These are phyloP conservation scores for Oxytorus armatus DNA, from an alignment of 2,888 invertebrate genomes.

Conservation along the genomic window DNA sequence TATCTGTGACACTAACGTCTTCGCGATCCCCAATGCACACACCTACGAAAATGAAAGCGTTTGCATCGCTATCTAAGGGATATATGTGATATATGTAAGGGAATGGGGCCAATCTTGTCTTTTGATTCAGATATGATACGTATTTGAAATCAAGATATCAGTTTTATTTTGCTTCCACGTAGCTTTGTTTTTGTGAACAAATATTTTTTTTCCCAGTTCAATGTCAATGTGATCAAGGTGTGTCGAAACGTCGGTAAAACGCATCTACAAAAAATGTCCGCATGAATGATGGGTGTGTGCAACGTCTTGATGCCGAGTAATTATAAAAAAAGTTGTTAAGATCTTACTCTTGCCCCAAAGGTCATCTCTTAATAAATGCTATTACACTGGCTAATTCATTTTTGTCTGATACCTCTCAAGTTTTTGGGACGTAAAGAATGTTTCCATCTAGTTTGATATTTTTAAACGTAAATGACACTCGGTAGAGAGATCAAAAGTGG, in stretches of 20 bases:
- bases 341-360: background rate
- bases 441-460: background rate
- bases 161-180: too few relatives aligned
- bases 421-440: background rate
- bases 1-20: constrained; percentile 61
- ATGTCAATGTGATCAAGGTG: too few relatives aligned
- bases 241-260: too few relatives aligned
- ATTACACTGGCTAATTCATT: background rate
- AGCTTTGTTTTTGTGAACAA: too few relatives aligned
- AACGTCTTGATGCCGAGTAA: too few relatives aligned
- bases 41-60: constrained; percentile 31
- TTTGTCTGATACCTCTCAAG: background rate
- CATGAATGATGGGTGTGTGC: too few relatives aligned
- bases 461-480: constrained; percentile 6
- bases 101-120: constrained; percentile 32
- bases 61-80: constrained; percentile 21
- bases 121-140: too few relatives aligned
- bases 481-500: constrained; percentile 16
- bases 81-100: constrained; percentile 6
- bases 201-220: too few relatives aligned
- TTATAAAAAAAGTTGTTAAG: too few relatives aligned
- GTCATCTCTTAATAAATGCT: too few relatives aligned
- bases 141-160: too few relatives aligned
- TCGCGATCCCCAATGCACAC: constrained; percentile 2
- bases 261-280: too few relatives aligned